Conservation (phyloP, 2,113 vertebrate species). For the Antennarius striatus region DNA sequence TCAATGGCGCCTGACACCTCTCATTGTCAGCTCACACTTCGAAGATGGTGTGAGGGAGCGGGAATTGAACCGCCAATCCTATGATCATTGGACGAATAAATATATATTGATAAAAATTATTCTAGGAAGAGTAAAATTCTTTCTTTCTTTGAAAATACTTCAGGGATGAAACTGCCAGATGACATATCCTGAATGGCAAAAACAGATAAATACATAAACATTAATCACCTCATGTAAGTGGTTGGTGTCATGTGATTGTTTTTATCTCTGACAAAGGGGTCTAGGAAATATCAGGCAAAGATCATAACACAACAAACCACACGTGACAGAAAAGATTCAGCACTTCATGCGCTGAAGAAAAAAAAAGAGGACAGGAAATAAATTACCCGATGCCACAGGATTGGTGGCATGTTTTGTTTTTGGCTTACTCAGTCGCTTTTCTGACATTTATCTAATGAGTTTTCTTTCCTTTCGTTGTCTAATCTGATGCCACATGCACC, state of each 20-base stretch:
- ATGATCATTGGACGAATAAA: no score
- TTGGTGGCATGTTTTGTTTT: neutral
- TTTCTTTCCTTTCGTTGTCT: conserved; percentile 24
- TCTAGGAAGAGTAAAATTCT: no score
- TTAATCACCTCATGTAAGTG: neutral
- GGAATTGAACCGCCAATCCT: neutral
- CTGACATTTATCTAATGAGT: conserved; percentile 10
- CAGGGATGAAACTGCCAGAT: conserved; percentile 2
- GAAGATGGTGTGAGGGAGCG: no score
- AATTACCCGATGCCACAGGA: conserved; percentile 3
- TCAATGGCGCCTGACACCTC: no score
- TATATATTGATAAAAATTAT: no score
- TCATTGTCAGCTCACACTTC: no score
- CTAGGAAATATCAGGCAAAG: neutral
- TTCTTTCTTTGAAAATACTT: neutral
- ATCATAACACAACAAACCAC: neutral
- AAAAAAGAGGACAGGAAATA: no score
- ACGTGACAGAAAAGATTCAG: neutral
- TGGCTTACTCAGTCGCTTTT: neutral
- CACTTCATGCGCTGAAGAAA: no score
- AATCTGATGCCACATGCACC: conserved; percentile 42
- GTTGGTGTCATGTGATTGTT: neutral
- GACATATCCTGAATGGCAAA: conserved; percentile 2
- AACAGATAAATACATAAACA: neutral
- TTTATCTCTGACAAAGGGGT: neutral